A percentile compares a stretch with the other conserved stretches of the same genome.
Evolutionary conservation across 2,888 invertebrate species (phyloP).

Genomic region (Prosopocoilus inquinatus): DNA sequence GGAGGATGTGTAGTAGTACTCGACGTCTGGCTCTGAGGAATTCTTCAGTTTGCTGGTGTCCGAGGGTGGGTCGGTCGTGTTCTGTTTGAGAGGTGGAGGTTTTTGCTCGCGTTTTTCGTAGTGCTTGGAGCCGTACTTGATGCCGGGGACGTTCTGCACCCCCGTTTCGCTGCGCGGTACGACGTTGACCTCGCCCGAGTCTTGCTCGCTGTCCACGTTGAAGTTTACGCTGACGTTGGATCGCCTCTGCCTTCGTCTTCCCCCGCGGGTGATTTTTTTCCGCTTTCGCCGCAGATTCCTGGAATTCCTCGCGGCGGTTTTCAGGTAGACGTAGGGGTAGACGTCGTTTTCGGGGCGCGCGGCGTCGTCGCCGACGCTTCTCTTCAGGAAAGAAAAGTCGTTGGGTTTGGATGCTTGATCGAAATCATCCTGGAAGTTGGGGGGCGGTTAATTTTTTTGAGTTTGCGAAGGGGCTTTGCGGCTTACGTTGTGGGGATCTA

Average conservation of each 20-base stretch:
- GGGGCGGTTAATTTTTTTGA: too few species aligned
- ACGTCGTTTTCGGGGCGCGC: slow-evolving; percentile 28
- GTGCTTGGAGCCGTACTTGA: slow-evolving; percentile 18
- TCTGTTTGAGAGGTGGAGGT: neutral
- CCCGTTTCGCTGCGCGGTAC: slow-evolving; percentile 22
- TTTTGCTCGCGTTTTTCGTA: slow-evolving; percentile 16
- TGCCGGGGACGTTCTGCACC: slow-evolving; percentile 23
- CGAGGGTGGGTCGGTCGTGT: neutral
- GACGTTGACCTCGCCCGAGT: slow-evolving; percentile 20
- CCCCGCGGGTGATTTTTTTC: neutral
- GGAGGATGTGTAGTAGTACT: slow-evolving; percentile 27
- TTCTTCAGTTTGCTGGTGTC: slow-evolving; percentile 4
- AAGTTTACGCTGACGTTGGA: slow-evolving; percentile 16
- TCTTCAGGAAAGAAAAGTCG: neutral
- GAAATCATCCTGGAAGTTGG: neutral
- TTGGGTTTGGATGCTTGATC: neutral
- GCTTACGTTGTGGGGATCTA: neutral
- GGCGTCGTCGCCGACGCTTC: slow-evolving; percentile 6
- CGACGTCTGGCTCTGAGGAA: slow-evolving; percentile 5
- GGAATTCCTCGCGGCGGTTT: neutral
- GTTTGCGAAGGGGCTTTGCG: too few species aligned
- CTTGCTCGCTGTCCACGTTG: slow-evolving; percentile 17
- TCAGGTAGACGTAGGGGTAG: slow-evolving; percentile 27
- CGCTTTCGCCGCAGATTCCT: neutral
- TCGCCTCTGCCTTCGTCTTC: slow-evolving; percentile 8